These are phyloP conservation scores for Reticulitermes lucifugus DNA, from an alignment of 2,888 invertebrate genomes.

Conservation along the genomic window DNA sequence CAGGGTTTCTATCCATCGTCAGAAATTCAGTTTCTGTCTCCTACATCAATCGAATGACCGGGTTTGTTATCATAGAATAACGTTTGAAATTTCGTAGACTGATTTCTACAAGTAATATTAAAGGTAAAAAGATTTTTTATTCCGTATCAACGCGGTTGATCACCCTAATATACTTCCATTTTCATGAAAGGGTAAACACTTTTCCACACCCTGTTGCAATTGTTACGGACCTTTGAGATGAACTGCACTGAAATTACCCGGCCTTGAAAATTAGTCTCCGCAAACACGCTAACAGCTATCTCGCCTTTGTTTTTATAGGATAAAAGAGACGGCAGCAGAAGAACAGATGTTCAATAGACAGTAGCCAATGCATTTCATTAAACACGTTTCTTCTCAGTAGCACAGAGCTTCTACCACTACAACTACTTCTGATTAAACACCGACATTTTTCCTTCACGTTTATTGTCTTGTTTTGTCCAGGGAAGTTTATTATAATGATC, in stretches of 20 bases:
- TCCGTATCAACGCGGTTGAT: too few relatives aligned
- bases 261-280: not conserved
- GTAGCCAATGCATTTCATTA: constrained; percentile 9
- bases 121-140: too few relatives aligned
- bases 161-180: not conserved
- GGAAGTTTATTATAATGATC: not conserved
- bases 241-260: not conserved
- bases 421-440: not conserved
- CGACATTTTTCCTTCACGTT: not conserved
- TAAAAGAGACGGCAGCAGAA: not conserved
- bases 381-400: not conserved
- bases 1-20: too few relatives aligned
- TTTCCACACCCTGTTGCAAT: not conserved
- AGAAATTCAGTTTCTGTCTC: too few relatives aligned
- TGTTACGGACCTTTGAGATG: not conserved
- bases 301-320: not conserved
- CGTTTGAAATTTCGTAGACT: too few relatives aligned
- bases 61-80: too few relatives aligned
- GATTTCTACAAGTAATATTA: too few relatives aligned
- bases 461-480: not conserved
- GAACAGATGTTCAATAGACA: not conserved
- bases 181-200: not conserved
- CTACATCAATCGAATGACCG: too few relatives aligned
- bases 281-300: not conserved
- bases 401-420: not conserved